phyloP scores from a whole-genome alignment of 2,888 invertebrate species.

The Onthophagus sagittarius region DNA sequence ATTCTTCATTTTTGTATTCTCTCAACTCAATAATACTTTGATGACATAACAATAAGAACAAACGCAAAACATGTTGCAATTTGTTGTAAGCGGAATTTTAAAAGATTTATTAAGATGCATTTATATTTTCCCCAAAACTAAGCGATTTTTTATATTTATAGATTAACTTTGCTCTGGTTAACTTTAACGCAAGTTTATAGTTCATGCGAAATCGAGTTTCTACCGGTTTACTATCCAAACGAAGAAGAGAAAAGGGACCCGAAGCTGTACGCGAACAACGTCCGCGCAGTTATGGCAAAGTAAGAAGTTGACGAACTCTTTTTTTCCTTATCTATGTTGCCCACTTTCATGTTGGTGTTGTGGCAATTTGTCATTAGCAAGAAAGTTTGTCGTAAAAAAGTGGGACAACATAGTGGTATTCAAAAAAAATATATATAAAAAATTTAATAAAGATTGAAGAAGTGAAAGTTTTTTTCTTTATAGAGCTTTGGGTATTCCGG shows the following conservation, averaged over 20 bases:
- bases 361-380: background rate
- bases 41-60: too few relatives aligned
- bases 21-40: too few relatives aligned
- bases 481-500: conserved; percentile 81
- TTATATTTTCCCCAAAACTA: too few relatives aligned
- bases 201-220: conserved; percentile 84
- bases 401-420: background rate
- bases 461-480: conserved; percentile 32
- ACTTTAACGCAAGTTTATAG: conserved; percentile 85
- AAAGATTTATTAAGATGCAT: too few relatives aligned
- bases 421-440: too few relatives aligned
- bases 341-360: background rate
- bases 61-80: too few relatives aligned
- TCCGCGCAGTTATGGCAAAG: conserved; percentile 88
- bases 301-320: conserved; percentile 48
- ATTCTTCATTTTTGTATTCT: too few relatives aligned
- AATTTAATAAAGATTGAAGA: too few relatives aligned
- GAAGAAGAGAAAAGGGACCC: conserved; percentile 83
- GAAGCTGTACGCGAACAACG: conserved; percentile 85
- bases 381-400: background rate
- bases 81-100: too few relatives aligned
- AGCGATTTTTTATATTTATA: conserved; percentile 51
- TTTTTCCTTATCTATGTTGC: background rate
- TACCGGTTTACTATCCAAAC: conserved; percentile 86
- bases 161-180: conserved; percentile 79